Conservation (phyloP, 2,113 vertebrate genomes). For the Alligator sinensis region DNA sequence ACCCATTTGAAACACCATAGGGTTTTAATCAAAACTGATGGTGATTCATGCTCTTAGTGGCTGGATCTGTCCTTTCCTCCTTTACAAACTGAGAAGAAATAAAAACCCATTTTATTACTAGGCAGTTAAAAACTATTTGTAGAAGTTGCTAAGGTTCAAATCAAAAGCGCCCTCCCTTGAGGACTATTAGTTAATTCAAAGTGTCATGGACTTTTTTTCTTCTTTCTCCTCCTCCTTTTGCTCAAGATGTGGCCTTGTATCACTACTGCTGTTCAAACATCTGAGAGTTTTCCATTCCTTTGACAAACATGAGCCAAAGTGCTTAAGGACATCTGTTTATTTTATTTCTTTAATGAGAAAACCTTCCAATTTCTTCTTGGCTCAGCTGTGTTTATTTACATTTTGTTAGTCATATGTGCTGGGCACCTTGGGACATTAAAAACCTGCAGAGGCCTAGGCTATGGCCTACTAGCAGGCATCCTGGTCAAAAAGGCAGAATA, state of each 20-base stretch:
- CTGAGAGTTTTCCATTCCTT: constrained; percentile 80
- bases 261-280: constrained; percentile 73
- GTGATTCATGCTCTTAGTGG: constrained; percentile 60
- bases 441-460: constrained; percentile 65
- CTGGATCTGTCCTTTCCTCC: constrained; percentile 54
- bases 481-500: constrained; percentile 66
- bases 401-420: constrained; percentile 80
- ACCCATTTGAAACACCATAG: constrained; percentile 24
- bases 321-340: constrained; percentile 89
- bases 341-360: constrained; percentile 90
- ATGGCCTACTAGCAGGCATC: constrained; percentile 63
- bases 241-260: constrained; percentile 75
- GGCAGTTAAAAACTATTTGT: constrained; percentile 80
- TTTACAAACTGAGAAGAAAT: constrained; percentile 74
- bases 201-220: constrained; percentile 42
- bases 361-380: constrained; percentile 79
- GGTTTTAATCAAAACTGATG: constrained; percentile 68
- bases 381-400: constrained; percentile 90
- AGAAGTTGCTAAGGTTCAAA: constrained; percentile 79
- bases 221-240: constrained; percentile 43
- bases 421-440: constrained; percentile 74
- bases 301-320: constrained; percentile 86
- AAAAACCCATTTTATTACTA: constrained; percentile 70
- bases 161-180: constrained; percentile 73
- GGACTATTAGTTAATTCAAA: constrained; percentile 77